Percentiles rank a stretch among this genome's conserved stretches.
These are phyloP conservation scores for Philotrypesis tridentata DNA, from an alignment of 1,140 invertebrate species.

Conservation along the genomic window DNA sequence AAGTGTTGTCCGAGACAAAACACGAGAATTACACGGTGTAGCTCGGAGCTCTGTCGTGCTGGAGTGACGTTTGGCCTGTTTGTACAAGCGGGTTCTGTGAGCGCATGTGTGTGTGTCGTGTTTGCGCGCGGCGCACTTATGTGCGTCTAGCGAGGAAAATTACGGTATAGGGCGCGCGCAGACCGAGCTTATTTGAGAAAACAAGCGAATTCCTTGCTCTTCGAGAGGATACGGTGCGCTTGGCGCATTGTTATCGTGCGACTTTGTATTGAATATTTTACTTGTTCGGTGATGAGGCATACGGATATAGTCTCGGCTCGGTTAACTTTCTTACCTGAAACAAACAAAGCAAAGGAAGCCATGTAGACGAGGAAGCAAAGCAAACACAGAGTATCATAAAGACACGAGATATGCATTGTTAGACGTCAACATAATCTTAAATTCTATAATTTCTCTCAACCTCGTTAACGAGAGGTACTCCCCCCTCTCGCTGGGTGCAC, in stretches of 20 bases:
- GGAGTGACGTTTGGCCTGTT: neutral
- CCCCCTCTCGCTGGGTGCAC: too few relatives aligned
- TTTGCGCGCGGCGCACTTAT: too few relatives aligned
- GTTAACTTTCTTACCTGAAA: conserved; percentile 29
- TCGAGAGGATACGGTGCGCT: too few relatives aligned
- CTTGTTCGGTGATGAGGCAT: neutral
- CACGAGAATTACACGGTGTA: neutral
- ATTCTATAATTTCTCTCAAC: neutral
- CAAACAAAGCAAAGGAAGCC: neutral
- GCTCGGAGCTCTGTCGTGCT: too few relatives aligned
- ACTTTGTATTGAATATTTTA: conserved; percentile 14
- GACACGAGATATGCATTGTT: too few relatives aligned
- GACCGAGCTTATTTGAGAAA: conserved; percentile 25
- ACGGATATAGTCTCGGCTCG: neutral
- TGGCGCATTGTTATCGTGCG: neutral
- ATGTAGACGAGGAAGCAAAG: neutral
- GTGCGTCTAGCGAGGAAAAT: neutral
- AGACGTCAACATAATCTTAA: too few relatives aligned
- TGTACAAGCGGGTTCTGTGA: neutral
- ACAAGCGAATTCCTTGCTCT: neutral
- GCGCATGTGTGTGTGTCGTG: too few relatives aligned
- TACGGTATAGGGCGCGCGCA: too few relatives aligned
- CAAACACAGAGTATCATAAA: neutral
- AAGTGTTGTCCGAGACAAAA: neutral
- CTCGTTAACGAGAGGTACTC: too few relatives aligned